Evolutionary conservation across 2,113 vertebrate species (phyloP).

Genomic region (Sylvietta virens): DNA sequence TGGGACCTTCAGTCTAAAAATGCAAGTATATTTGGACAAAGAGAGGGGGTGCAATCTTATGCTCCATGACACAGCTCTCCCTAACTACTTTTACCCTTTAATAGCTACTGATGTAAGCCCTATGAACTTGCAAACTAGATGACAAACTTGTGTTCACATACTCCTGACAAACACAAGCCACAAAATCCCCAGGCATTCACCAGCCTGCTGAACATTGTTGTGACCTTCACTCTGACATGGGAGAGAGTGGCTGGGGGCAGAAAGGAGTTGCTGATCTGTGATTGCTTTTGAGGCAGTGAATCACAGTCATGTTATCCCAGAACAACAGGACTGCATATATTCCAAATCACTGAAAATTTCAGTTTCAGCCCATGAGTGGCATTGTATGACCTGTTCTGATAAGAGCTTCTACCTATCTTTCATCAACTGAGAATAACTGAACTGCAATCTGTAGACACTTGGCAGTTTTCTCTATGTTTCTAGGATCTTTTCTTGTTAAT

Average conservation of each 20-base stretch:
- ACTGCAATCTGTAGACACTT: background rate
- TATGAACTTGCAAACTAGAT: background rate
- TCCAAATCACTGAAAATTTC: slow-evolving; percentile 41
- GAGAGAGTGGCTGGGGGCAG: slow-evolving; percentile 1
- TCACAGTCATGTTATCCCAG: background rate
- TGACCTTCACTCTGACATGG: slow-evolving; percentile 38
- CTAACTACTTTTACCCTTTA: background rate
- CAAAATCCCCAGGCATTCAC: slow-evolving; percentile 38
- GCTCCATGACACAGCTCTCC: background rate
- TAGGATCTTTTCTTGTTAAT: background rate
- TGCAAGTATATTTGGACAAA: background rate
- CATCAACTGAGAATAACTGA: background rate
- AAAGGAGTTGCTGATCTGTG: background rate
- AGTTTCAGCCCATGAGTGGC: background rate
- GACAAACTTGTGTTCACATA: slow-evolving; percentile 24
- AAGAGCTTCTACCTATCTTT: background rate
- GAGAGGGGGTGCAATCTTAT: background rate
- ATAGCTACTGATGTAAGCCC: background rate
- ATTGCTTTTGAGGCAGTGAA: slow-evolving; percentile 52
- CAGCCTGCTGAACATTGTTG: slow-evolving; percentile 19
- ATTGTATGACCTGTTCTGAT: background rate
- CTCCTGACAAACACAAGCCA: slow-evolving; percentile 16
- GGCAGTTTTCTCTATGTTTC: background rate
- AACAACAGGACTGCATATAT: slow-evolving; percentile 15
- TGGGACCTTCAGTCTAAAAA: background rate